phyloP scores from a whole-genome alignment of 2,888 invertebrate genomes.

The Microctonus aethiopoides region DNA sequence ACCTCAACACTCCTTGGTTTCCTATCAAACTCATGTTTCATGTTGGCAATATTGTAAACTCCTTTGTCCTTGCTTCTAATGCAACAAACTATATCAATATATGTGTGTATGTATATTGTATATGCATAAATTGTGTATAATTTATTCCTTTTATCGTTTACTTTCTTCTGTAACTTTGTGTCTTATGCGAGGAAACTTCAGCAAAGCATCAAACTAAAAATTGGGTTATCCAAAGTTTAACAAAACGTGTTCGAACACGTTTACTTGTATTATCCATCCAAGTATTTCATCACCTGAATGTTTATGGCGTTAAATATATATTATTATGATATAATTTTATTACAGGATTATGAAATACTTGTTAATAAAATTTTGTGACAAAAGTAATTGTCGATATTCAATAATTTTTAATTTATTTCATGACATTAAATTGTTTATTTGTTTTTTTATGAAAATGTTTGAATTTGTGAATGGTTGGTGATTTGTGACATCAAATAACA shows the following conservation, averaged over 20 bases:
- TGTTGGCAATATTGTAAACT: not conserved
- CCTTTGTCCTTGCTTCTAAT: not conserved
- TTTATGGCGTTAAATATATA: not conserved
- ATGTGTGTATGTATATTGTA: too few species aligned
- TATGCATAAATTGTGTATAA: not conserved
- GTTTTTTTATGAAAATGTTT: too few species aligned
- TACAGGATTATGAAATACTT: too few species aligned
- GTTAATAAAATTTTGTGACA: too few species aligned
- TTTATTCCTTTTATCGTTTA: too few species aligned
- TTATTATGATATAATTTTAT: not conserved
- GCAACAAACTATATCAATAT: not conserved
- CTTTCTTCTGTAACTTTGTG: too few species aligned
- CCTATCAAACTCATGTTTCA: slow-evolving; percentile 20
- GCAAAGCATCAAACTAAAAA: slow-evolving; percentile 22
- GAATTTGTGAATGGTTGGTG: too few species aligned
- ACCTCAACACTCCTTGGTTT: slow-evolving; percentile 9
- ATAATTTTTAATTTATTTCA: too few species aligned
- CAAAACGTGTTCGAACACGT: not conserved
- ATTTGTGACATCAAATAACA: too few species aligned
- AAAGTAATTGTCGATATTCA: too few species aligned
- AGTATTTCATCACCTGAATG: not conserved
- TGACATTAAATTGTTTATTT: too few species aligned
- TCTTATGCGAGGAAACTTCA: not conserved
- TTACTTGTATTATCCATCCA: not conserved
- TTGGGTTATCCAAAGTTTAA: slow-evolving; percentile 21